Evolutionary conservation across 2,113 vertebrate species (phyloP).

Genomic region (Eleginops maclovinus): DNA sequence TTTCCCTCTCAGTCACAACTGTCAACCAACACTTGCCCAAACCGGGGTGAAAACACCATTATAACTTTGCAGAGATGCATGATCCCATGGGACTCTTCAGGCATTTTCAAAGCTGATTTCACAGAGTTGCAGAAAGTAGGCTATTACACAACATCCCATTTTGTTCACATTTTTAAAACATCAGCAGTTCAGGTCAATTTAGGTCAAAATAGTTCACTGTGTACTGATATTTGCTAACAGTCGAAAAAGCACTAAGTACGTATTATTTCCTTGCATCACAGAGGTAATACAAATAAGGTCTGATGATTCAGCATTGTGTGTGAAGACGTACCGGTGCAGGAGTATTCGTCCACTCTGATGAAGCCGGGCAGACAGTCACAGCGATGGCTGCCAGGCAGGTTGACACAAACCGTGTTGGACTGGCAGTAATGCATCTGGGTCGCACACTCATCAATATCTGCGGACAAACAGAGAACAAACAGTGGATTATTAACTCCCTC

Average conservation of each 20-base stretch:
- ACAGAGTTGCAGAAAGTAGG: not conserved
- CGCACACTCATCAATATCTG: conserved; percentile 96
- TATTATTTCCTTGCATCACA: no score
- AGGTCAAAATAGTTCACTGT: no score
- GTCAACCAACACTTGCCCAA: no score
- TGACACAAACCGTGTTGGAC: conserved; percentile 92
- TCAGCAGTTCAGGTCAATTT: not conserved
- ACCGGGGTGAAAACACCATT: no score
- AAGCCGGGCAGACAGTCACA: conserved; percentile 93
- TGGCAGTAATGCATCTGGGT: conserved; percentile 97
- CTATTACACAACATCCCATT: not conserved
- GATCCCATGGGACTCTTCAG: not conserved
- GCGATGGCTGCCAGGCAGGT: conserved; percentile 91
- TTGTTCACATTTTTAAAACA: not conserved
- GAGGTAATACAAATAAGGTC: not conserved
- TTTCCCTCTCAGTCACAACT: not conserved
- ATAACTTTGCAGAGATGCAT: not conserved
- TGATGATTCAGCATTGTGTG: not conserved
- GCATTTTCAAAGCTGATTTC: not conserved
- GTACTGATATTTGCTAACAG: no score
- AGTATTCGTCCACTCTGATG: conserved; percentile 94
- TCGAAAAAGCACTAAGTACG: no score
- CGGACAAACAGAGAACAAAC: conserved; percentile 51
- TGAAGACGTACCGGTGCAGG: conserved; percentile 90
- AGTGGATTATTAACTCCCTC: conserved; percentile 27